Base-by-base conservation (phyloP, 2,113 vertebrate species). In the Cisticola juncidis region DNA sequence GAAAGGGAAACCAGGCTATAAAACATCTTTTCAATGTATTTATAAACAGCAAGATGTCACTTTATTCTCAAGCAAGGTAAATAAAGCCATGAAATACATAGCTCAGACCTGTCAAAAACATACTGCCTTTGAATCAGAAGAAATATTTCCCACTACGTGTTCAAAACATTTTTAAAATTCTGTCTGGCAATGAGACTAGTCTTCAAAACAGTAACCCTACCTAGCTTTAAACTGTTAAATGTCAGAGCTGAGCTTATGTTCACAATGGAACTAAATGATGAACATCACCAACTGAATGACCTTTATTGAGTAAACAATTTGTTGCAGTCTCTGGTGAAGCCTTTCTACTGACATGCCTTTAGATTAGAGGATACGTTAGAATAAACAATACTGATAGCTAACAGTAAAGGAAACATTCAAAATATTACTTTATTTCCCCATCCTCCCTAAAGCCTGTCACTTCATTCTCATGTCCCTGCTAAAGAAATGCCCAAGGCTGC, bases 21-120 rank as follows among this genome's bases (percentile, higher is more conserved):
- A 85, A 61, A 31, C 17, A 54, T 33, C n/a, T 92, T 86, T 88
- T 79, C 23, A 40, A 25, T 9, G 5, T 94, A 81, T 82, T 96
- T 96, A 69, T 94, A 84, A 84, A 66, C 66, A 88, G 60, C 12
- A 85, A 91, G 92, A 93, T 86, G n/a, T 73, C 72, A 53, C 58
- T 95, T 97, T 62, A 47, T 94, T 96, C 90, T 94, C 91, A 82
- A 95, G 66, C 25, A 90, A 82, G 44, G 48, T 86, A 97, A 97
- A 94, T 85, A 97, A 96, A 95, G 44, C 40, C 76, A 88, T 44
- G 31, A 84, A 94, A 94, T 79, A 33, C 45, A 36, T 72, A 54
- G 44, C 60, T 95, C 76, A 74, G 68, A 85, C 64, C 38, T 94
- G 72, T 93, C 91, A 96, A 92, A 88, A 64, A 29, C 26, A 48